phyloP scores from a whole-genome alignment of 1,140 invertebrate species.

The Babylonia areolata region DNA sequence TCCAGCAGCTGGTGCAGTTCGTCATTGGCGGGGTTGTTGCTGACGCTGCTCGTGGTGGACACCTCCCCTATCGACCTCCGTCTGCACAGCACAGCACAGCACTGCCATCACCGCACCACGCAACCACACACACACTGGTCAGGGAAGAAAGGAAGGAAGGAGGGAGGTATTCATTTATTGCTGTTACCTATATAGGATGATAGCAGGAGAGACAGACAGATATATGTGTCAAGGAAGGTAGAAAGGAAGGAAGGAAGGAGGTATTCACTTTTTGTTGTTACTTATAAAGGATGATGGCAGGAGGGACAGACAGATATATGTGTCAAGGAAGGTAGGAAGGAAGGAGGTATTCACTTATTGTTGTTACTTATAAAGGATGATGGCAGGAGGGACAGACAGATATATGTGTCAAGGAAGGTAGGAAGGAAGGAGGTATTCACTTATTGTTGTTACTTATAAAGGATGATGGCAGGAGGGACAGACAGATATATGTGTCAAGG shows the following conservation, averaged over 20 bases:
- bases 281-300: neutral
- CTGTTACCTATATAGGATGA: too few species aligned
- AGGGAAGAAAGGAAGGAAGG: too few species aligned
- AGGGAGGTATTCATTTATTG: too few species aligned
- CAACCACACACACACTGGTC: neutral
- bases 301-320: neutral
- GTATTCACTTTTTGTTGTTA: too few species aligned
- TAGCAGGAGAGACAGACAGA: too few species aligned
- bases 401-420: neutral
- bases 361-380: too few species aligned
- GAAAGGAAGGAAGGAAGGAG: too few species aligned
- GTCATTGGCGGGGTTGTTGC: constrained; percentile 45
- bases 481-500: neutral
- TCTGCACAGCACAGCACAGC: too few species aligned
- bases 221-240: neutral
- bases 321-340: neutral
- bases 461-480: neutral
- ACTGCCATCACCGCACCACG: too few species aligned
- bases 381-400: neutral
- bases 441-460: too few species aligned
- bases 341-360: neutral
- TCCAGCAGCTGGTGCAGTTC: constrained; percentile 44
- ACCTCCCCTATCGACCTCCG: constrained; percentile 47
- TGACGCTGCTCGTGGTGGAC: constrained; percentile 50
- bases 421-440: neutral